Conservation (phyloP, 2,888 invertebrate species). For the Aphrophora alni region DNA sequence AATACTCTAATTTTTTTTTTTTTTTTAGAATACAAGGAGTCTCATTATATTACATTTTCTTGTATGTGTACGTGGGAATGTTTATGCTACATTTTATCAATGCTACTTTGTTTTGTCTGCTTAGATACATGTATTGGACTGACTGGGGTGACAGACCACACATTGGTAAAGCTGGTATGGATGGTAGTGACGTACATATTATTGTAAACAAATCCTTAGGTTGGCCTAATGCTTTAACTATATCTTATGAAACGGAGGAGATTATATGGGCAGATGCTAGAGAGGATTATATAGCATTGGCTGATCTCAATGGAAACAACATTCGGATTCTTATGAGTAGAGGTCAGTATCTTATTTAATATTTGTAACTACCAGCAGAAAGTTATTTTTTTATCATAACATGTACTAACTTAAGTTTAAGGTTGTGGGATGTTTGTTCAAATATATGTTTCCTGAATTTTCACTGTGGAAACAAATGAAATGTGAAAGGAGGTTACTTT, state of each 20-base stretch:
- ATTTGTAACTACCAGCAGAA: no score
- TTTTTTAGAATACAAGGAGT: no score
- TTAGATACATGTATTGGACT: constrained; percentile 77
- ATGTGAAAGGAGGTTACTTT: no score
- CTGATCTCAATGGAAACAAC: constrained; percentile 79
- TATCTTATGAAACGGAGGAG: constrained; percentile 74
- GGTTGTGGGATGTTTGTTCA: no score
- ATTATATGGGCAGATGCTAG: constrained; percentile 90
- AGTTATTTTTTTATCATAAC: no score
- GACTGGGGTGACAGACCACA: constrained; percentile 86
- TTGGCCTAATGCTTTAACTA: constrained; percentile 90
- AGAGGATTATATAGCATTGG: constrained; percentile 84
- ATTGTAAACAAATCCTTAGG: constrained; percentile 72
- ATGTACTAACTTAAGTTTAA: no score
- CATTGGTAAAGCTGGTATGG: constrained; percentile 86
- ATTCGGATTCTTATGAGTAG: constrained; percentile 73
- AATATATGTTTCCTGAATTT: no score
- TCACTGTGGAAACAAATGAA: no score
- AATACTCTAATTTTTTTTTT: no score
- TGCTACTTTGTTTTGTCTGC: constrained; percentile 14
- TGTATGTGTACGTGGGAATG: no score
- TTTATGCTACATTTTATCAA: no score
- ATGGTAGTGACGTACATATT: constrained; percentile 70
- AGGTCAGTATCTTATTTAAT: constrained; percentile 55
- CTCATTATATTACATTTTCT: no score